These are phyloP conservation scores for Xestoiulus laeticollis DNA, from an alignment of 2,888 invertebrate genomes.

Conservation along the genomic window DNA sequence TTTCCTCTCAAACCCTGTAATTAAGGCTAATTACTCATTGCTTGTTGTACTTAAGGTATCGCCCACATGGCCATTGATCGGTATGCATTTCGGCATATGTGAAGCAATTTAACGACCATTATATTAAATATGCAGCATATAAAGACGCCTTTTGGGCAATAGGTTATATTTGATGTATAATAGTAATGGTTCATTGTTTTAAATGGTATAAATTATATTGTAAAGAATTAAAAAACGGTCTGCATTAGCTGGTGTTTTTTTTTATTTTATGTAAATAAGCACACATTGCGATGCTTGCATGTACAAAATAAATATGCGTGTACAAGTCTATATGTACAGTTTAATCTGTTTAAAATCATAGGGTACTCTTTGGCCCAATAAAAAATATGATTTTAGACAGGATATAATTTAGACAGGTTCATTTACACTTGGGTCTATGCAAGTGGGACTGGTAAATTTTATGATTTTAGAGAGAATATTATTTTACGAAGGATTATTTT, in stretches of 20 bases:
- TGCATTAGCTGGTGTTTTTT: neutral
- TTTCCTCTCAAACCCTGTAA: slow-evolving; percentile 6
- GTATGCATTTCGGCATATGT: neutral
- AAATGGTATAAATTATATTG: neutral
- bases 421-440: no score
- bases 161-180: neutral
- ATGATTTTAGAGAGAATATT: no score
- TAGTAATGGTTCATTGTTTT: neutral
- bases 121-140: neutral
- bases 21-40: slow-evolving; percentile 34
- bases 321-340: no score
- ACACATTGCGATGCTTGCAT: no score
- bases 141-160: neutral
- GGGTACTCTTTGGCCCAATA: no score
- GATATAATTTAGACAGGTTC: no score
- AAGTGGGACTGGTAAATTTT: no score
- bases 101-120: neutral
- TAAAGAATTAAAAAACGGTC: neutral
- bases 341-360: no score
- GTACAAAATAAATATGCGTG: no score
- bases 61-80: slow-evolving; percentile 1
- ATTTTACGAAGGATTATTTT: no score
- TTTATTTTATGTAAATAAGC: neutral
- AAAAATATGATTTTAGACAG: no score
- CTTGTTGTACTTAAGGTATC: neutral